Percentiles rank a stretch among this genome's conserved stretches.
Conservation (phyloP, 2,797 vertebrate species). For the Hafferia zeledoni region DNA sequence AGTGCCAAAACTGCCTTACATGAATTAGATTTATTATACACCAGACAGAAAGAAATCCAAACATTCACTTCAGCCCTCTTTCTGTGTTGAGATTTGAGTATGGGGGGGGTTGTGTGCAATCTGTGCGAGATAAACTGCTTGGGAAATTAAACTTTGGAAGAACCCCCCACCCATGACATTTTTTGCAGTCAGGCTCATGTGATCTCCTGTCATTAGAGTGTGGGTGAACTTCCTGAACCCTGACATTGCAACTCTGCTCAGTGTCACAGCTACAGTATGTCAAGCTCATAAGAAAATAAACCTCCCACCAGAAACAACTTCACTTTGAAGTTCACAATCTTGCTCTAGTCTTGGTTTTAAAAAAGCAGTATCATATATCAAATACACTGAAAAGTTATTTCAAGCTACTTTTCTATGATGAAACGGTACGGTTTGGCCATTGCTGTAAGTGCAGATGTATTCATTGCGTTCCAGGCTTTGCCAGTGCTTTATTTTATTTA, state of each 20-base stretch:
- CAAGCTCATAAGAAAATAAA: conserved; percentile 33
- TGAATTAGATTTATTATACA: conserved; percentile 58
- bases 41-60: conserved; percentile 33
- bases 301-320: conserved; percentile 32
- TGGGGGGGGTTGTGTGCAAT: background rate
- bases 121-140: conserved; percentile 8
- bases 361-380: conserved; percentile 42
- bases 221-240: conserved; percentile 31
- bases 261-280: conserved; percentile 45
- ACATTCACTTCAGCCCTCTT: background rate
- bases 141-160: conserved; percentile 48
- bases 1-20: conserved; percentile 45
- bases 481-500: conserved; percentile 29
- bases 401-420: conserved; percentile 47
- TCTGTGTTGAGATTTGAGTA: background rate
- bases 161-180: background rate
- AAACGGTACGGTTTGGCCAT: conserved; percentile 17
- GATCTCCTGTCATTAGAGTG: background rate
- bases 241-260: conserved; percentile 45
- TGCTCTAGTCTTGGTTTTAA: conserved; percentile 19
- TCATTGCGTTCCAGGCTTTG: conserved; percentile 16
- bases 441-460: conserved; percentile 1
- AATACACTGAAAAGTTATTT: conserved; percentile 38
- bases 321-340: conserved; percentile 42
- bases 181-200: background rate